Conservation (phyloP, 2,113 vertebrate species). For the Centropus unirufus region DNA sequence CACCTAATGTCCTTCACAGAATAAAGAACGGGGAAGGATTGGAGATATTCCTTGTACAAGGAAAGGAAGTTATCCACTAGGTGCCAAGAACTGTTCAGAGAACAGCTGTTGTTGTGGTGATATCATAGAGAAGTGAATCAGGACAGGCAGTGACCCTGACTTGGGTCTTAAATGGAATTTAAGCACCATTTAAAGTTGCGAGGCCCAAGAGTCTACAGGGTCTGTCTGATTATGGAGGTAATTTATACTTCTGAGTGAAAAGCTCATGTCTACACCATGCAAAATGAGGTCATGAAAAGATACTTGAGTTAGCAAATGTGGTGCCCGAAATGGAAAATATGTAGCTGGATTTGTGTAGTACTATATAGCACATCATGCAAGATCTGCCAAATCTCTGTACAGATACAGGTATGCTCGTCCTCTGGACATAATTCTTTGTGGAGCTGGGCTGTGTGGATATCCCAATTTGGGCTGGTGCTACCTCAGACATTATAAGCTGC, state of each 20-base stretch:
- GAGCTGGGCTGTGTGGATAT: not conserved
- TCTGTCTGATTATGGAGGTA: not conserved
- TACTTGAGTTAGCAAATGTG: not conserved
- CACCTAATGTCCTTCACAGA: not conserved
- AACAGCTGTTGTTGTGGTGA: conserved; percentile 29
- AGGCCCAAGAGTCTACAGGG: not conserved
- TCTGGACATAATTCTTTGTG: not conserved
- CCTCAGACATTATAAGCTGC: not conserved
- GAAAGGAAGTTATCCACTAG: not conserved
- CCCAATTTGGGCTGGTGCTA: not conserved
- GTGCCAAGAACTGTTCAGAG: not conserved
- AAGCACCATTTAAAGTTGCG: not conserved
- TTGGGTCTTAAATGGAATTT: not conserved
- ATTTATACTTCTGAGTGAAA: not conserved
- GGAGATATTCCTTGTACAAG: not conserved
- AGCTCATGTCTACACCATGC: not conserved
- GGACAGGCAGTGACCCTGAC: conserved; percentile 11
- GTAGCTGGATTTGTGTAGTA: not conserved
- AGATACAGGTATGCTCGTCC: not conserved
- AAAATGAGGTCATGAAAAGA: not conserved
- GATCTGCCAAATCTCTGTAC: not conserved
- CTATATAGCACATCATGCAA: not conserved
- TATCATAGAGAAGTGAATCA: conserved; percentile 10
- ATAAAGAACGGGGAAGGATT: not conserved
- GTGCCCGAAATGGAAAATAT: not conserved